Evolutionary conservation across 2,113 vertebrate genomes (phyloP).

Genomic region (Sylvietta virens): DNA sequence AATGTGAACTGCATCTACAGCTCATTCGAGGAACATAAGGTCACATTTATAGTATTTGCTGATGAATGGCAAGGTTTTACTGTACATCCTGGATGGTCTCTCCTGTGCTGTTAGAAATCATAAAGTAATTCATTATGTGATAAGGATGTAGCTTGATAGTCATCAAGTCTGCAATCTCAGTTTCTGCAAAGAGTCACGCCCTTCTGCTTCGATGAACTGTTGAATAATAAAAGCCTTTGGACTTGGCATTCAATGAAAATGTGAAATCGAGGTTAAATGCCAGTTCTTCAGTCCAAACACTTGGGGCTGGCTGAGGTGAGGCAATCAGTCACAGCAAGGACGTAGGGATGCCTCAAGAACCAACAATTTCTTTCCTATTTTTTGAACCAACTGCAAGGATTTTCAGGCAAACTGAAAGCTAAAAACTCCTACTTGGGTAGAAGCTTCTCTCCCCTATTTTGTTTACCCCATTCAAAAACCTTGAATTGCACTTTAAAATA

Average conservation of each 20-base stretch:
- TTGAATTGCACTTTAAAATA: conserved; percentile 8
- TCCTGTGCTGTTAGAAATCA: not conserved
- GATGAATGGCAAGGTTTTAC: not conserved
- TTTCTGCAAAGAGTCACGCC: conserved; percentile 1
- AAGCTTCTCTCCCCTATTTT: not conserved
- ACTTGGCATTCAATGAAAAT: not conserved
- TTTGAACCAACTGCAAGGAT: not conserved
- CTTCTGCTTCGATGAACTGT: not conserved
- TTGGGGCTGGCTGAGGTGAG: not conserved
- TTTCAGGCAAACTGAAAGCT: not conserved
- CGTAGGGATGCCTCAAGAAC: not conserved
- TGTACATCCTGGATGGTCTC: not conserved
- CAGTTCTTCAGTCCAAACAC: not conserved
- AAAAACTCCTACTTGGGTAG: not conserved
- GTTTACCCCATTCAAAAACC: not conserved
- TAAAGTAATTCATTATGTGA: not conserved
- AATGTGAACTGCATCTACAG: not conserved
- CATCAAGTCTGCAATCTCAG: not conserved
- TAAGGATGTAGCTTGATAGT: not conserved
- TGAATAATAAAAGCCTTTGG: conserved; percentile 36
- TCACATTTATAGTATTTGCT: not conserved
- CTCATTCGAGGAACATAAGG: conserved; percentile 30
- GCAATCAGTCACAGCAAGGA: not conserved
- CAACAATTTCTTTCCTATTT: not conserved
- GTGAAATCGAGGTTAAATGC: conserved; percentile 20